phyloP scores from a whole-genome alignment of 2,797 vertebrate genomes.

The Periophthalmus magnuspinnatus region DNA sequence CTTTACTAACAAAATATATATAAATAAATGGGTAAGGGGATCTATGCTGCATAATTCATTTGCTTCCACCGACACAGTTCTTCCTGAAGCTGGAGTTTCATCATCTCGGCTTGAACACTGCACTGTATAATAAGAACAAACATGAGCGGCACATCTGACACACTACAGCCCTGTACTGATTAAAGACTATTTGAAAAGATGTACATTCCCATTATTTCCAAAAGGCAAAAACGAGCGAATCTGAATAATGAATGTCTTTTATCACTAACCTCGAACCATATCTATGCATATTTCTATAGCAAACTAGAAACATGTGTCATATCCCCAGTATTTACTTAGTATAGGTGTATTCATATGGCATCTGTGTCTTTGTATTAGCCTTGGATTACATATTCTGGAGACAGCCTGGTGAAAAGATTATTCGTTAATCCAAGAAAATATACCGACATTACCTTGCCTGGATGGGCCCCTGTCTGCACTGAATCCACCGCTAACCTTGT shows the following conservation, averaged over 20 bases:
- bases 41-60: conserved; percentile 62
- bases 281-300: conserved; percentile 4
- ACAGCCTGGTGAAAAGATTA: conserved; percentile 60
- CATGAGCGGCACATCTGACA: conserved; percentile 52
- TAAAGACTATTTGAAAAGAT: conserved; percentile 44
- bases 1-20: conserved; percentile 39
- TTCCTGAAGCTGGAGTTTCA: conserved; percentile 55
- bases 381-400: conserved; percentile 50
- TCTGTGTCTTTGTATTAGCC: conserved; percentile 49
- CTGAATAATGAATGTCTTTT: conserved; percentile 24
- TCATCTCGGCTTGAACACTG: conserved; percentile 37
- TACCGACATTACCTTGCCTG: conserved; percentile 47
- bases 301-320: conserved; percentile 29
- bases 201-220: conserved; percentile 29
- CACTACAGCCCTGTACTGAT: conserved; percentile 28
- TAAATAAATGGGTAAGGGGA: conserved; percentile 47
- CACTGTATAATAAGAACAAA: conserved; percentile 53
- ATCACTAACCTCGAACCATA: conserved; percentile 17
- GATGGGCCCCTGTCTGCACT: conserved; percentile 55
- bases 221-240: conserved; percentile 33
- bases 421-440: conserved; percentile 65
- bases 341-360: conserved; percentile 44
- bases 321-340: conserved; percentile 37
- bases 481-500: conserved; percentile 29
- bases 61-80: conserved; percentile 46